Percentiles rank a stretch among this genome's conserved stretches.
Evolutionary conservation across 1,140 invertebrate genomes (phyloP).

Genomic region (Pomacea maculata): DNA sequence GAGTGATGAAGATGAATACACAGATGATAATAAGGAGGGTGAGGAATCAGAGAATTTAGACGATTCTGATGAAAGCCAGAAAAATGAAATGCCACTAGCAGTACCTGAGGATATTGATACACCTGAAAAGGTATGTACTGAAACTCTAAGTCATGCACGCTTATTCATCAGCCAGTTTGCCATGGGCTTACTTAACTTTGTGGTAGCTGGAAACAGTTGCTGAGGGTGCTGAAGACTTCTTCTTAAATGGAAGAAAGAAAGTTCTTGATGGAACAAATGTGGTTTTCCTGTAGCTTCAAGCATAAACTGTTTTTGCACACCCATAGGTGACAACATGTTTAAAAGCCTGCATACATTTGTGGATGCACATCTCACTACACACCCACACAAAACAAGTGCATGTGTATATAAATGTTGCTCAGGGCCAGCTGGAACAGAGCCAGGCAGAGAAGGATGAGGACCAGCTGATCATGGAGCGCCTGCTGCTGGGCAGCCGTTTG

Average conservation of each 20-base stretch:
- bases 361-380: background rate
- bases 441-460: constrained; percentile 41
- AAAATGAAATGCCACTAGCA: constrained; percentile 8
- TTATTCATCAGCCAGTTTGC: too few species aligned
- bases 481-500: constrained; percentile 36
- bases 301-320: too few species aligned
- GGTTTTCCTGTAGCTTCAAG: too few species aligned
- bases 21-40: constrained; percentile 21
- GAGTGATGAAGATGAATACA: constrained; percentile 22
- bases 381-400: background rate
- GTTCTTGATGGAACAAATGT: too few species aligned
- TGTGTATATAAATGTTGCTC: background rate
- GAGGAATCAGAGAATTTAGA: constrained; percentile 21
- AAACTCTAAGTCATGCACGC: too few species aligned
- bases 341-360: background rate
- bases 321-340: too few species aligned
- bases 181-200: too few species aligned
- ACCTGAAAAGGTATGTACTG: constrained; percentile 42
- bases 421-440: constrained; percentile 50
- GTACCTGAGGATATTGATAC: constrained; percentile 35
- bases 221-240: too few species aligned
- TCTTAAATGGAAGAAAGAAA: too few species aligned
- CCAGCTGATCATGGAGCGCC: constrained; percentile 28
- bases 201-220: too few species aligned
- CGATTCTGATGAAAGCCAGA: constrained; percentile 8